Base-by-base conservation (phyloP, 2,888 invertebrate species). In the Amiota mariae region DNA sequence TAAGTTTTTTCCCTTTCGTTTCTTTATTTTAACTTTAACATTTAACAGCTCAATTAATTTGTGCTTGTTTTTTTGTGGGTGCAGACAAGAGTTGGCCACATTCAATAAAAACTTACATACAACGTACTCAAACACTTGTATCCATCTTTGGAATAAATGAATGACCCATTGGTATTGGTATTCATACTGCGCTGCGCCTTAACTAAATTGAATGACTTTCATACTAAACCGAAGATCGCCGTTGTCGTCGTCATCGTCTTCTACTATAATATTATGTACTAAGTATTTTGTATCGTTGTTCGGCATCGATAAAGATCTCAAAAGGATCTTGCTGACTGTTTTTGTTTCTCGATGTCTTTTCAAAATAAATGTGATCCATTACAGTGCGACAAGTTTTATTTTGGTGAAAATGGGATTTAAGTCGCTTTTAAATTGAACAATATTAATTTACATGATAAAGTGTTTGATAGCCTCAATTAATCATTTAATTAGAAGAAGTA, bases 331-430 rank as follows among this genome's bases (percentile, higher is more conserved):
- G 84, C 81, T 84, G 84, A 86, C 81, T 83, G 84, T 79, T 82
- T 78, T 82, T 81, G 78, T 81, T 77, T 10, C 76, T n/a, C n/a
- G 72, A 64, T 73, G 73, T 75, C 24, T 13, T 70, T 24, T 63
- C 71, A 73, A 72, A 79, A 88, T 83, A 86, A 88, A 88, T 88
- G 85, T 77, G 71, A 72, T 79, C 87, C 86, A 88, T 88, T 88
- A 87, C 71, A 75, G 79, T 77, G 87, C 82, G 86, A 88, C 88
- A 88, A 88, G 88, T 88, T 83, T 85, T 87, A 88, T 86, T 88
- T 86, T 86, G 85, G 88, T 88, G 87, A 87, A 88, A 88, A 88
- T 85, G 86, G 85, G 84, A 84, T 88, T 68, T 80, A 85, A 86
- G 87, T 86, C 86, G 82, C 80, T 82, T 85, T 88, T 83, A 85